Percentiles rank a stretch among this genome's conserved stretches.
These are phyloP conservation scores for Glyphotaelius pellucidus DNA, from an alignment of 2,888 invertebrate species.

Conservation along the genomic window DNA sequence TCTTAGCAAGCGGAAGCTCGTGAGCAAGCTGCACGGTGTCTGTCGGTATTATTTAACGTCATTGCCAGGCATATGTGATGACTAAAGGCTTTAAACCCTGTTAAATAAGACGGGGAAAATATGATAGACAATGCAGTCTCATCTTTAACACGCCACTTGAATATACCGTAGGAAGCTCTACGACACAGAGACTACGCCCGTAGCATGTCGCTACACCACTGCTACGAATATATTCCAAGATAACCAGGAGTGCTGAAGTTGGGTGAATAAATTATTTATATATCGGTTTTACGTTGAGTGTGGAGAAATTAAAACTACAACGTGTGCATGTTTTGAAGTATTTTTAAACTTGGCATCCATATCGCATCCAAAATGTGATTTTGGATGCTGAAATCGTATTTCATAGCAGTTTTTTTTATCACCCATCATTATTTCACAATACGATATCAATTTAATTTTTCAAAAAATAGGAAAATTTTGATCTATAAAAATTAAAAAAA, in stretches of 20 bases:
- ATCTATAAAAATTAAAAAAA: too few relatives aligned
- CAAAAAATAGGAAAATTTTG: too few relatives aligned
- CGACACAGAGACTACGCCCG: not conserved
- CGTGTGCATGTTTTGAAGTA: not conserved
- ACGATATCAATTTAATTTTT: too few relatives aligned
- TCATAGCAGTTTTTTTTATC: too few relatives aligned
- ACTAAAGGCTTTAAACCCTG: conserved; percentile 35
- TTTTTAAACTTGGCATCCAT: not conserved
- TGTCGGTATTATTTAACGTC: conserved; percentile 40
- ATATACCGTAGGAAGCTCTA: not conserved
- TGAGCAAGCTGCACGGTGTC: not conserved
- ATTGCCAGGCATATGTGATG: conserved; percentile 43
- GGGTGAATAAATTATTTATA: not conserved
- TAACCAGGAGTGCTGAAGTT: conserved; percentile 2
- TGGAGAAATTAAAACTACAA: not conserved
- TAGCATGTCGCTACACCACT: conserved; percentile 8
- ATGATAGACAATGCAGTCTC: conserved; percentile 46
- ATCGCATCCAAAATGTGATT: too few relatives aligned
- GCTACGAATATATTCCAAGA: conserved; percentile 22
- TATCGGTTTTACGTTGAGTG: not conserved
- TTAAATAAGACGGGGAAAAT: conserved; percentile 29
- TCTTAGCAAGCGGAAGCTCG: not conserved
- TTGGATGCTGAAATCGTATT: too few relatives aligned
- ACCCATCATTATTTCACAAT: too few relatives aligned
- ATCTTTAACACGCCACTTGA: conserved; percentile 8